Evolutionary conservation across 2,797 vertebrate genomes (phyloP).

Genomic region (Pogonophryne albipinna): DNA sequence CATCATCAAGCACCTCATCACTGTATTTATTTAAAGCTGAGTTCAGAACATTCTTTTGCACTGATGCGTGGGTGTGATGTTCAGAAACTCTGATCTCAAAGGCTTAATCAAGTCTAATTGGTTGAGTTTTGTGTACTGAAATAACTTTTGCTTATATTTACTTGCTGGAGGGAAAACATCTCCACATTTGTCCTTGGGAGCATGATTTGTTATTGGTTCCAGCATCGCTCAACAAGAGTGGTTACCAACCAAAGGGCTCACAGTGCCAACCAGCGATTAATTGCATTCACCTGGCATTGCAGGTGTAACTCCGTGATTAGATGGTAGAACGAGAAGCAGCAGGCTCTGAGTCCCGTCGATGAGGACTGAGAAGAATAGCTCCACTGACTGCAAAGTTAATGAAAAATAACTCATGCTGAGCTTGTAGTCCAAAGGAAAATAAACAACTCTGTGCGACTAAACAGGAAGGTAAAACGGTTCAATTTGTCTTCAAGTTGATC

Average conservation of each 20-base stretch:
- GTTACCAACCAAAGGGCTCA: slow-evolving; percentile 32
- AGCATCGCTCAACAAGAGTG: slow-evolving; percentile 48
- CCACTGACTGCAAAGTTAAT: slow-evolving; percentile 47
- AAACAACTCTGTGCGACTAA: slow-evolving; percentile 52
- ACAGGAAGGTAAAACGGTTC: slow-evolving; percentile 16
- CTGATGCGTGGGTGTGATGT: not conserved
- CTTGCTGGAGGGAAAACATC: not conserved
- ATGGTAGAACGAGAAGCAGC: slow-evolving; percentile 59
- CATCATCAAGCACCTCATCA: not conserved
- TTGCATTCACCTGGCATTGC: slow-evolving; percentile 57
- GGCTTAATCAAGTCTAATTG: slow-evolving; percentile 13
- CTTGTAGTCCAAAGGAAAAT: slow-evolving; percentile 46
- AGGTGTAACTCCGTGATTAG: slow-evolving; percentile 64
- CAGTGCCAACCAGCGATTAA: slow-evolving; percentile 46
- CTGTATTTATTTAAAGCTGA: not conserved
- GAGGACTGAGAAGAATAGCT: slow-evolving; percentile 44
- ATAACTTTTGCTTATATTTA: slow-evolving; percentile 17
- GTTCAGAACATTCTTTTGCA: not conserved
- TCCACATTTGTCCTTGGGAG: slow-evolving; percentile 39
- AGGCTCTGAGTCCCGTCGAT: slow-evolving; percentile 24
- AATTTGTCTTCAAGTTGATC: slow-evolving; percentile 41
- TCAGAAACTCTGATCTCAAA: slow-evolving; percentile 3
- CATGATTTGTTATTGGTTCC: slow-evolving; percentile 47
- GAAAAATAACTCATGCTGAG: slow-evolving; percentile 55
- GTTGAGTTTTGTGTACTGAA: slow-evolving; percentile 6